phyloP scores from a whole-genome alignment of 2,113 vertebrate species.

The Centropus bengalensis region DNA sequence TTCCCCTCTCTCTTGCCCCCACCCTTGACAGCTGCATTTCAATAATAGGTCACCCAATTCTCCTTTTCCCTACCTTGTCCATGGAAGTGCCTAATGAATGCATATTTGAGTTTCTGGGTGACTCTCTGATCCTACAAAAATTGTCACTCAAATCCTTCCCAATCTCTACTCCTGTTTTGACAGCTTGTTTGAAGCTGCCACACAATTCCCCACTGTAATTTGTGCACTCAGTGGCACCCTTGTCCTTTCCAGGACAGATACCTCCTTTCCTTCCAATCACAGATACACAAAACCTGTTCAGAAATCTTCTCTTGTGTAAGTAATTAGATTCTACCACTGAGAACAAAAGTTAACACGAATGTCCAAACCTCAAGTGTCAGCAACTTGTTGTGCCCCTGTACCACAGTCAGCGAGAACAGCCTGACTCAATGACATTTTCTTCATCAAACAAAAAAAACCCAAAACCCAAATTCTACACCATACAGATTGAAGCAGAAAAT shows the following conservation, averaged over 20 bases:
- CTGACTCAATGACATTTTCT: background rate
- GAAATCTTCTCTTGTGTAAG: background rate
- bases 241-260: background rate
- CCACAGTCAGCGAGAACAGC: background rate
- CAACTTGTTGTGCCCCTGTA: background rate
- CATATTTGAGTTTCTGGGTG: background rate
- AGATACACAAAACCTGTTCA: background rate
- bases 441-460: background rate
- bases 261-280: background rate
- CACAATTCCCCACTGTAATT: background rate
- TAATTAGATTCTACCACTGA: background rate
- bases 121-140: background rate
- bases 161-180: background rate
- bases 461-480: background rate
- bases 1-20: background rate
- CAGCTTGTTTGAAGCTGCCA: background rate
- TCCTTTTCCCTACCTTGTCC: background rate
- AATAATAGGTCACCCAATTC: background rate
- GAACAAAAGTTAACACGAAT: background rate
- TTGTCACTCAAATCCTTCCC: background rate
- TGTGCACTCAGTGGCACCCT: background rate
- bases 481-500: background rate
- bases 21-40: background rate
- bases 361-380: background rate
- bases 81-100: background rate